These are phyloP conservation scores for Drosophila auraria DNA, from an alignment of 1,140 invertebrate genomes.

Conservation along the genomic window DNA sequence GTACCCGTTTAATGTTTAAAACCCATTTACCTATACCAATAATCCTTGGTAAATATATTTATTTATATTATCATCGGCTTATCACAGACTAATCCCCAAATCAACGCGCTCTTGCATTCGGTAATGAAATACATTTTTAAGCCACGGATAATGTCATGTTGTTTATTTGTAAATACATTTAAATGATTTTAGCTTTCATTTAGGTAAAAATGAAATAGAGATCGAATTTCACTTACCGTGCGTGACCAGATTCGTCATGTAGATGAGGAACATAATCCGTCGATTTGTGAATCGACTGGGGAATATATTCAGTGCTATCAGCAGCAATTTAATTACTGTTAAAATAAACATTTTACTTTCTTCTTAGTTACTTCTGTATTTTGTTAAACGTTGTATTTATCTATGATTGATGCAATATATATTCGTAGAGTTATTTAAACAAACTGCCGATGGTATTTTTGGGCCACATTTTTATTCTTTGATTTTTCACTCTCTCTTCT, in stretches of 20 bases:
- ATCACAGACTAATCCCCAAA: not conserved
- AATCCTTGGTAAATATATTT: not conserved
- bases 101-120: not conserved
- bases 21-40: too few relatives aligned
- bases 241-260: conserved; percentile 83
- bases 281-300: conserved; percentile 84
- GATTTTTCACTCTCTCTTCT: conserved; percentile 13
- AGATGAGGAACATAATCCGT: conserved; percentile 83
- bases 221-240: conserved; percentile 68
- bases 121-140: not conserved
- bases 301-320: conserved; percentile 84
- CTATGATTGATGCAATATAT: conserved; percentile 15
- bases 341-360: conserved; percentile 82
- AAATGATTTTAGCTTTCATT: not conserved
- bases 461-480: conserved; percentile 37
- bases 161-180: not conserved
- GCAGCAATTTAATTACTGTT: conserved; percentile 83
- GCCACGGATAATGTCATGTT: not conserved
- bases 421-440: conserved; percentile 56
- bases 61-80: too few relatives aligned
- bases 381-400: conserved; percentile 40
- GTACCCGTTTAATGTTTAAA: too few relatives aligned
- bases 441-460: conserved; percentile 17
- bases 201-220: not conserved
- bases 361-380: conserved; percentile 20